Conservation (phyloP, 2,797 vertebrate genomes). For the Spea hammondii region DNA sequence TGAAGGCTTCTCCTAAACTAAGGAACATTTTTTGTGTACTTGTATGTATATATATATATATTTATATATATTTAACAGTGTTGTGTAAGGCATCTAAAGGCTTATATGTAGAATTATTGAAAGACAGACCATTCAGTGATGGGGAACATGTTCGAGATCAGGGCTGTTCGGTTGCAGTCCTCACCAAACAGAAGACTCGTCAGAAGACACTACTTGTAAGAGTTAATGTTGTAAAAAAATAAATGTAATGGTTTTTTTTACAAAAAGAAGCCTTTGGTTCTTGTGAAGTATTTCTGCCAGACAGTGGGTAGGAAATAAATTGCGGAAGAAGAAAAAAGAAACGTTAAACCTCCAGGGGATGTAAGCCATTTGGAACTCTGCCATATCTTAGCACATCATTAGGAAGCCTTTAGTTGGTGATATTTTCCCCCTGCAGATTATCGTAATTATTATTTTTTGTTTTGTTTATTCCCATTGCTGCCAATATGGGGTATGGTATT, state of each 20-base stretch:
- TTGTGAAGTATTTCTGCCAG: constrained; percentile 31
- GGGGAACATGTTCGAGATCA: constrained; percentile 6
- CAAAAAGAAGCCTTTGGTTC: constrained; percentile 4
- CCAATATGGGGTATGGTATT: not conserved
- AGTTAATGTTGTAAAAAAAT: too few relatives aligned
- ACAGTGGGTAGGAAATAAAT: constrained; percentile 34
- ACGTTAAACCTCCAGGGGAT: constrained; percentile 15
- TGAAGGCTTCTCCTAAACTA: too few relatives aligned
- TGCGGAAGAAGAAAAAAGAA: constrained; percentile 33
- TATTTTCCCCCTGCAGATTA: constrained; percentile 20
- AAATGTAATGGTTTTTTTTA: too few relatives aligned
- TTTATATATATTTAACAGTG: too few relatives aligned
- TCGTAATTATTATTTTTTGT: constrained; percentile 3
- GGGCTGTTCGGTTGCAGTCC: too few relatives aligned
- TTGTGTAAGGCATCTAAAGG: not conserved
- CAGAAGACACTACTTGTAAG: too few relatives aligned
- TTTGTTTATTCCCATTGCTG: constrained; percentile 11
- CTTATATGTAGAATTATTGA: constrained; percentile 1
- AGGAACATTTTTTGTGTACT: too few relatives aligned
- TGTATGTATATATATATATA: too few relatives aligned
- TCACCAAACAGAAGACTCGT: too few relatives aligned
- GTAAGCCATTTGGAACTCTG: constrained; percentile 18
- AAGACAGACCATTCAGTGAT: not conserved
- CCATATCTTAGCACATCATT: constrained; percentile 17
- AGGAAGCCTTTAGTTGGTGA: constrained; percentile 15